These are phyloP conservation scores for Lycodopsis pacificus DNA, from an alignment of 2,797 vertebrate species.

Conservation along the genomic window DNA sequence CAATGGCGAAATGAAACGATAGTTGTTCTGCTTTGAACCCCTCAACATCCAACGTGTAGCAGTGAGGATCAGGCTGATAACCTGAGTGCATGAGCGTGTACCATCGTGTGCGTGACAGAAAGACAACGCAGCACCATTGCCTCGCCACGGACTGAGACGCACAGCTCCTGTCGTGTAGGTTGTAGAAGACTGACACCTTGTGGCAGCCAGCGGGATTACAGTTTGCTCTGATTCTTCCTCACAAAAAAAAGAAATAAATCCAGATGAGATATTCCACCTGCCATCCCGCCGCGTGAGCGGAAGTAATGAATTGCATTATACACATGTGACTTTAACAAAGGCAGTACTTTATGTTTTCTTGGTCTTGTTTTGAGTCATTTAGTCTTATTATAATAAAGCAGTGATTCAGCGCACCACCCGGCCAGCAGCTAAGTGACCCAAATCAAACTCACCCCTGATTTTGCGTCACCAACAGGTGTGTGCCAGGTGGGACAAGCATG, in stretches of 20 bases:
- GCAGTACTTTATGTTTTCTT: too few species aligned
- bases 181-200: constrained; percentile 61
- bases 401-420: neutral
- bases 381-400: neutral
- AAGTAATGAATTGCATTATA: neutral
- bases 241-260: neutral
- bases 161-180: neutral
- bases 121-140: neutral
- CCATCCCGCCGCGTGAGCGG: too few species aligned
- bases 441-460: neutral
- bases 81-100: neutral
- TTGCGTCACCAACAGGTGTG: neutral
- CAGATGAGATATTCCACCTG: neutral
- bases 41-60: neutral
- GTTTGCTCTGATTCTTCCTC: neutral
- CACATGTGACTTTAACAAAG: neutral
- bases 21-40: neutral
- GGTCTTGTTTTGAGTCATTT: neutral
- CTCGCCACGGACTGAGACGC: neutral
- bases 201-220: constrained; percentile 30
- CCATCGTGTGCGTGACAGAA: neutral
- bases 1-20: too few species aligned
- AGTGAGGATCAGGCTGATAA: neutral
- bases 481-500: neutral
- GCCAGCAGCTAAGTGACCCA: neutral